Conservation (phyloP, 2,797 vertebrate genomes). For the Scyliorhinus canicula region DNA sequence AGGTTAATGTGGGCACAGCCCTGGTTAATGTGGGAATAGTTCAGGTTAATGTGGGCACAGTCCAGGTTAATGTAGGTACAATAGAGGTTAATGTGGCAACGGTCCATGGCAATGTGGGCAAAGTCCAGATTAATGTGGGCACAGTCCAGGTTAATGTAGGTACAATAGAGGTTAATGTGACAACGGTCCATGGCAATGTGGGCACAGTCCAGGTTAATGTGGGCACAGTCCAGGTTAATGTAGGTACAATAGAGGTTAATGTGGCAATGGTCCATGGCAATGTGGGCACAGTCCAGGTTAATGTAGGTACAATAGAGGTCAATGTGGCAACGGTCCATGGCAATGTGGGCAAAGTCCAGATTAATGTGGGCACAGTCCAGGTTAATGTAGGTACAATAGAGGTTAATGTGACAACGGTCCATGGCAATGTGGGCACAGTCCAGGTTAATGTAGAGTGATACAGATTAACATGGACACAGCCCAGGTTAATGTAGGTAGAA, state of each 20-base stretch:
- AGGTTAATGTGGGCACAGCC: background rate
- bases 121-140: background rate
- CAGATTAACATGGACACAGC: background rate
- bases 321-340: background rate
- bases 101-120: background rate
- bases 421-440: background rate
- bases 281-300: background rate
- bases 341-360: background rate
- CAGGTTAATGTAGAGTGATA: background rate
- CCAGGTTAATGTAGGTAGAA: background rate
- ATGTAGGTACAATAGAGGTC: background rate
- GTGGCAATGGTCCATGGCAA: background rate
- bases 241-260: background rate
- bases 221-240: background rate
- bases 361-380: background rate
- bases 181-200: background rate
- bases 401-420: background rate
- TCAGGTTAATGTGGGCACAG: background rate
- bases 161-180: background rate
- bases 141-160: background rate
- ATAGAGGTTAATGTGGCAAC: background rate
- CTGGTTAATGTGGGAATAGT: background rate
- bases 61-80: background rate
- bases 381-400: background rate
- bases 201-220: background rate